Evolutionary conservation across 2,888 invertebrate genomes (phyloP), one percentile per base, ranked within the genome.

Genomic region (Ophion costatus): DNA sequence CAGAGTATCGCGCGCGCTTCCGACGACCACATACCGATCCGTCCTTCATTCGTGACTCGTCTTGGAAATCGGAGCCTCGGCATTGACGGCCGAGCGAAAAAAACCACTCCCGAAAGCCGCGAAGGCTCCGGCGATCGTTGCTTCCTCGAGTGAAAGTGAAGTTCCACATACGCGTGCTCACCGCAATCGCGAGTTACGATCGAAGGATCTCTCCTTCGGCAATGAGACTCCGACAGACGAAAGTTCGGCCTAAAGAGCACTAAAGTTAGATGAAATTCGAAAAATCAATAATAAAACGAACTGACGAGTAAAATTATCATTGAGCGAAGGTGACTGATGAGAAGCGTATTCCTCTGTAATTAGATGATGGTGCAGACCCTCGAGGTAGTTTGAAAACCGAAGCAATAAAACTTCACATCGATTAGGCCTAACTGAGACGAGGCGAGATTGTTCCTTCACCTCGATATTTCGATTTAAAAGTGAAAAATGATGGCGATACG

Each of bases 41-140:
- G 57, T 73, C 82, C 80, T 76, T 85, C 79, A 80, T 76, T 80
- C 85, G 66, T 51, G 56, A 80, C 80, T 61, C 82, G 79, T 76
- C 82, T 66, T 45, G 64, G 74, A 45, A 17, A 74, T 64, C 71
- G 84, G 76, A 69, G 73, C 22, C 17, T 29, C 42, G n/a, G 20
- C 29, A 61, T 38, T 57, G 38, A 10, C 70, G 51, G 11, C 22
- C 7, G 38, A 29, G 14, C 22, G 24, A 6, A 69, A 71, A 17
- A 7, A 57, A 24, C 14, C 20, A 82, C 38, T 14, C 22, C 42
- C 73, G 59, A 22, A 59, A 59, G n/a, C 67, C 17, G 17, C 11
- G 17, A 14, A 51, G 51, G 14, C 51, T 76, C 29, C n/a, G 20
- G 61, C 11, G 67, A 73, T 51, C 33, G 61, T 51, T 71, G 29